Base-by-base conservation (phyloP, 1,140 invertebrate genomes). In the Leptopilina boulardi region DNA sequence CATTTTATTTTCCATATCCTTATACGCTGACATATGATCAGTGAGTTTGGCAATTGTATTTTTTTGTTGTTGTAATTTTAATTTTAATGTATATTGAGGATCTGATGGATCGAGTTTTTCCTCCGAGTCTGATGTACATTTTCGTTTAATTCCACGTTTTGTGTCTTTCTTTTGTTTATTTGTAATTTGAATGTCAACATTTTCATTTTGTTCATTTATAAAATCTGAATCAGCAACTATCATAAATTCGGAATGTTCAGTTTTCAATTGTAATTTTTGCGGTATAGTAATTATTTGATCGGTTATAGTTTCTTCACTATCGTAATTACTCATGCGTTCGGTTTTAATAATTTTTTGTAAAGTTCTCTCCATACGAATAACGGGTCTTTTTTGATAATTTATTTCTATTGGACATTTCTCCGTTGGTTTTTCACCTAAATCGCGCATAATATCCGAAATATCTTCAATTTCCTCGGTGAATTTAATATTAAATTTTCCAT, bases 381-480 rank as follows among this genome's bases (percentile, higher is more conserved):
- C 56, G 13, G 82, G 75, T 30, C 23, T 71, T 11, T 26, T 42
- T 18, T 30, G 26, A 5, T 66, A 66, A 66, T 66, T 71, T 71
- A 54, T 19, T 54, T 80, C 44, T 44, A 73, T 71, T 54, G 30
- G 23, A 42, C 42, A 82, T 75, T 86, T 79, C 19, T 71, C 10
- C 9, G 73, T 34, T 26, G 42, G 47, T 74, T 79, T 77, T 10
- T 71, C 59, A 71, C 83, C 79, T 6, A 90, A 78, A 75, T 86
- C 85, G 73, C 87, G 70, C 13, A 87, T 86, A 30, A 90, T 88
- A 19, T 90, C 86, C 34, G 66, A 80, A 2, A 89, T 78, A 80
- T 89, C 84, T 0, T 90, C 86, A 15, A 84, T 78, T n/a, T 82
- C 73, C 1, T 87, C 88, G 0, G 87, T 87, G 56, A 89, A 80